These are phyloP conservation scores for Leucoma salicis DNA, from an alignment of 2,888 invertebrate genomes.

Conservation along the genomic window DNA sequence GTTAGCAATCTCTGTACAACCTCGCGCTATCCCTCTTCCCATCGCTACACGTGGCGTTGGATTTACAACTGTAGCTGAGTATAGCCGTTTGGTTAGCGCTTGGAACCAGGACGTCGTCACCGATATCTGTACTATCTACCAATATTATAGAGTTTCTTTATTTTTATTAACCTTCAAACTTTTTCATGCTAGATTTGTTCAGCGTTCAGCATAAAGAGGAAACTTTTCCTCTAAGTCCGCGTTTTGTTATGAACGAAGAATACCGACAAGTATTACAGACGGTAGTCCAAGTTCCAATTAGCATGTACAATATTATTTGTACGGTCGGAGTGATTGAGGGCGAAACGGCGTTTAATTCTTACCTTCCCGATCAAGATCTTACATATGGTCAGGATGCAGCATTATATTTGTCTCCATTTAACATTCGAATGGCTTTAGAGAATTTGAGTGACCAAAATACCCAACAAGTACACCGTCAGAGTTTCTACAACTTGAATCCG, in stretches of 20 bases:
- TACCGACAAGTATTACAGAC: not conserved
- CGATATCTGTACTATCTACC: not conserved
- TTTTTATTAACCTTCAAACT: not conserved
- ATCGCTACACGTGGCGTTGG: slow-evolving; percentile 1
- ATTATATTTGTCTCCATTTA: not conserved
- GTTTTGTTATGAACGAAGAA: not conserved
- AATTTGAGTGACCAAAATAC: too few relatives aligned
- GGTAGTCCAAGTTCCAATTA: not conserved
- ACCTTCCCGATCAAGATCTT: not conserved
- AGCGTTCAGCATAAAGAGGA: not conserved
- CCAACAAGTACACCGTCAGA: too few relatives aligned
- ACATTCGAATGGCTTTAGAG: too few relatives aligned
- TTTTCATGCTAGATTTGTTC: not conserved
- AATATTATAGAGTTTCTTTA: not conserved
- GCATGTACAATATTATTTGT: slow-evolving; percentile 1
- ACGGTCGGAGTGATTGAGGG: not conserved
- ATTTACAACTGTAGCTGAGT: not conserved
- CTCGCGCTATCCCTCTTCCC: not conserved
- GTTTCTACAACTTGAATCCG: too few relatives aligned
- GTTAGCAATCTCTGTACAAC: not conserved
- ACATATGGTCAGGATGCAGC: not conserved
- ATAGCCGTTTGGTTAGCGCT: not conserved
- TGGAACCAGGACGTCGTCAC: not conserved
- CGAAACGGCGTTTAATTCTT: not conserved
- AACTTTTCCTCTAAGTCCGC: not conserved